These are phyloP conservation scores for Takifugu flavidus DNA, from an alignment of 2,113 vertebrate genomes.

Conservation along the genomic window DNA sequence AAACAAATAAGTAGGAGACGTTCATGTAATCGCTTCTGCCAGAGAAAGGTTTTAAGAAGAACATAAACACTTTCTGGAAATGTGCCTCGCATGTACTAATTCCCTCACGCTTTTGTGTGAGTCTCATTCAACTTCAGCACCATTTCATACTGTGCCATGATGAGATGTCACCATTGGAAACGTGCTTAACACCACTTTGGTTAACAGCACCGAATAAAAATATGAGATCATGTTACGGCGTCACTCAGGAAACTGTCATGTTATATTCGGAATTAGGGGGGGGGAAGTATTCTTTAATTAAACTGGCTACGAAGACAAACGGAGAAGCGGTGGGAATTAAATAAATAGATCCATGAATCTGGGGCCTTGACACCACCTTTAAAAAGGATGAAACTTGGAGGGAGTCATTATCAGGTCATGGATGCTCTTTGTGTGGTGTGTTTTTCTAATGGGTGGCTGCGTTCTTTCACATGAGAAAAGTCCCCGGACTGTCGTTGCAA, in stretches of 20 bases:
- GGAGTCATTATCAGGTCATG: slow-evolving; percentile 46
- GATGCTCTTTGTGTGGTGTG: slow-evolving; percentile 55
- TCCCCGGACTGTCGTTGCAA: slow-evolving; percentile 51
- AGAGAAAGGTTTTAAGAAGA: slow-evolving; percentile 78
- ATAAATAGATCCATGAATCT: neutral
- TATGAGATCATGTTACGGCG: slow-evolving; percentile 65
- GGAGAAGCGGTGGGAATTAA: slow-evolving; percentile 16
- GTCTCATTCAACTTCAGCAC: slow-evolving; percentile 77
- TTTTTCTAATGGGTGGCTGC: slow-evolving; percentile 50
- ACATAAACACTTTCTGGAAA: slow-evolving; percentile 78
- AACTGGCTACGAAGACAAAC: slow-evolving; percentile 53
- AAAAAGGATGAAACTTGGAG: slow-evolving; percentile 44
- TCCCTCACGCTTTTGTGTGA: slow-evolving; percentile 75
- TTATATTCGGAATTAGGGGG: slow-evolving; percentile 61
- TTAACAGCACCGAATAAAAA: slow-evolving; percentile 62
- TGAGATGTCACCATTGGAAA: slow-evolving; percentile 70
- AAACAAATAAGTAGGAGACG: slow-evolving; percentile 76
- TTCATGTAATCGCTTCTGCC: slow-evolving; percentile 79
- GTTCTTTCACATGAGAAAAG: slow-evolving; percentile 71
- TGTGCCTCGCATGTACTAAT: slow-evolving; percentile 73
- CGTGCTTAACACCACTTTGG: slow-evolving; percentile 72
- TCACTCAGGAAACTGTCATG: slow-evolving; percentile 59
- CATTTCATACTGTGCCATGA: slow-evolving; percentile 72
- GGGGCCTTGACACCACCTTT: slow-evolving; percentile 29
- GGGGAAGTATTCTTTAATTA: slow-evolving; percentile 61